Percentiles rank a stretch among this genome's conserved stretches.
Evolutionary conservation across 2,888 invertebrate genomes (phyloP).

Genomic region (Drosophila stalkeri): DNA sequence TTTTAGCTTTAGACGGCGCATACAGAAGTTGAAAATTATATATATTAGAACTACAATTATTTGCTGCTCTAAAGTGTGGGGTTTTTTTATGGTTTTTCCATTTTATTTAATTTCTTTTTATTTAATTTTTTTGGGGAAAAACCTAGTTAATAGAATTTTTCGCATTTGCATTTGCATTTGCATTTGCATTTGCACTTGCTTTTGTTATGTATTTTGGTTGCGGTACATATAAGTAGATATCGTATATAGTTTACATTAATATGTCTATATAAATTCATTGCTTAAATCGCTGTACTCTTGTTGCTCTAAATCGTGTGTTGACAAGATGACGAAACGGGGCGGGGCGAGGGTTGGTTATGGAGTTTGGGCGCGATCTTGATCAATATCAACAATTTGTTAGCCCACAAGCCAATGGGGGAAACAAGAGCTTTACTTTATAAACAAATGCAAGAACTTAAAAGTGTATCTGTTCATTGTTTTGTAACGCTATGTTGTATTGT

Average conservation of each 20-base stretch:
- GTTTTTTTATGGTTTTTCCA: constrained; percentile 2
- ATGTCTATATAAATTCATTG: constrained; percentile 77
- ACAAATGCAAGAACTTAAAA: constrained; percentile 58
- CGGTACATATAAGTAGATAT: constrained; percentile 59
- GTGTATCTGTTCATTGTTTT: constrained; percentile 12
- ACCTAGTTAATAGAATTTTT: constrained; percentile 29
- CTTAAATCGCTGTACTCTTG: constrained; percentile 72
- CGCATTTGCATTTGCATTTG: constrained; percentile 2
- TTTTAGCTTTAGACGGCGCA: constrained; percentile 32
- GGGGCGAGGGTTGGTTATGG: not conserved
- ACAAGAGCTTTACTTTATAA: constrained; percentile 31
- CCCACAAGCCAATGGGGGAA: constrained; percentile 17
- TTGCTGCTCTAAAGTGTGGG: constrained; percentile 18
- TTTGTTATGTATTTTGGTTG: constrained; percentile 28
- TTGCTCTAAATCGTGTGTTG: constrained; percentile 19
- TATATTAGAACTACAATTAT: constrained; percentile 37
- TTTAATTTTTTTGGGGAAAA: constrained; percentile 35
- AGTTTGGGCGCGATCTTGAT: not conserved
- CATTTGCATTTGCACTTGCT: not conserved
- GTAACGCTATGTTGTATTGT: not conserved
- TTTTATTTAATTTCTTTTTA: constrained; percentile 1
- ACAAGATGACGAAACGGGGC: not conserved
- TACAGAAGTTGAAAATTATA: constrained; percentile 35
- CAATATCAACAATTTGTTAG: constrained; percentile 3
- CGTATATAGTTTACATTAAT: constrained; percentile 71